These are phyloP conservation scores for Planiliza haematocheilus DNA, from an alignment of 2,113 vertebrate genomes.

Conservation along the genomic window DNA sequence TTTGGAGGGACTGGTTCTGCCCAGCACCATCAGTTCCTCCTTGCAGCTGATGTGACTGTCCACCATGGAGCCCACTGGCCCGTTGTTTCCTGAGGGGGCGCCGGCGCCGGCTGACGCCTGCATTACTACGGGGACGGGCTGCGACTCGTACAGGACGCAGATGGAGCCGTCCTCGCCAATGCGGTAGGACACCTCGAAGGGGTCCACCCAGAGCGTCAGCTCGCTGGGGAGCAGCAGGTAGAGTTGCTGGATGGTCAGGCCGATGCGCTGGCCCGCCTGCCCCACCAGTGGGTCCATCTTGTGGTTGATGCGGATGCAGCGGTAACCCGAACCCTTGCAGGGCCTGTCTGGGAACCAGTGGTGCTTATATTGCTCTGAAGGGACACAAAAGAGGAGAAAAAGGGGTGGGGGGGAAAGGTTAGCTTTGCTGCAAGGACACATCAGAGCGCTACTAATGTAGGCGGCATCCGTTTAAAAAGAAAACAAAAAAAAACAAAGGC, in stretches of 20 bases:
- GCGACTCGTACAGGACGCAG: slow-evolving; percentile 98
- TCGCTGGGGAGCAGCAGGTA: slow-evolving; percentile 98
- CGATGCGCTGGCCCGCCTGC: slow-evolving; percentile 96
- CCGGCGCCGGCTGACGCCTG: slow-evolving; percentile 70
- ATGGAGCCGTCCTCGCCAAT: slow-evolving; percentile 99
- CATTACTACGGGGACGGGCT: slow-evolving; percentile 82
- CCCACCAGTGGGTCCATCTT: slow-evolving; percentile 99
- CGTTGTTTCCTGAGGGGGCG: slow-evolving; percentile 79
- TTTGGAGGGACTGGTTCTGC: slow-evolving; percentile 97
- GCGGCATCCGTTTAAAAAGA: too few relatives aligned
- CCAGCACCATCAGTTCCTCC: slow-evolving; percentile 97
- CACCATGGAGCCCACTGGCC: slow-evolving; percentile 88
- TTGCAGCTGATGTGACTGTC: slow-evolving; percentile 99
- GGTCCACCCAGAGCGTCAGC: slow-evolving; percentile 99
- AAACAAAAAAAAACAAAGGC: too few relatives aligned
- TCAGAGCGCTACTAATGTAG: too few relatives aligned
- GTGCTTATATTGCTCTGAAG: slow-evolving; percentile 97
- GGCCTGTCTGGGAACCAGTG: slow-evolving; percentile 99
- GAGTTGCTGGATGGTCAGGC: slow-evolving; percentile 97
- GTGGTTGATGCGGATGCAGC: slow-evolving; percentile 99
- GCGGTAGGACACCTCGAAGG: slow-evolving; percentile 98
- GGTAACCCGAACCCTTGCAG: slow-evolving; percentile 98
- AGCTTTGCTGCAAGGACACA: too few relatives aligned
- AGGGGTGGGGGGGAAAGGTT: slow-evolving; percentile 1
- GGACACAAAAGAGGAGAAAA: slow-evolving; percentile 32